Evolutionary conservation across 2,888 invertebrate genomes (phyloP), one percentile per base, ranked within the genome.

Genomic region (Erynnis tages): DNA sequence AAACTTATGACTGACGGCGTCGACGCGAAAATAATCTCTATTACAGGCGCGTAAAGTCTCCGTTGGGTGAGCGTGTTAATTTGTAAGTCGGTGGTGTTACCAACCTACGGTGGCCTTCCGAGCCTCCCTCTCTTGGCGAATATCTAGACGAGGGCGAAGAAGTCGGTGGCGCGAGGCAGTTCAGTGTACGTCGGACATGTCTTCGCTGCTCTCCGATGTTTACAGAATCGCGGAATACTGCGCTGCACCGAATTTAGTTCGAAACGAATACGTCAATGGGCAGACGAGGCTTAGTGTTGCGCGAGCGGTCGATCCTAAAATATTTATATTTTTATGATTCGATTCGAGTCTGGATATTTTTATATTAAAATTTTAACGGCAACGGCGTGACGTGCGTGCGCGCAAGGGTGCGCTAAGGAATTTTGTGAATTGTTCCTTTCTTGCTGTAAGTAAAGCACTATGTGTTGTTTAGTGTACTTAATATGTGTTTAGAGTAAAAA

Each of bases 191-290:
- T 60, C 84, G 82, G 86, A 65, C 55, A 64, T 71, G 76, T 77
- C 72, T 70, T 68, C 72, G 63, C 76, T 43, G 52, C 76, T 69
- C 71, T 69, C 75, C 62, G 76, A 71, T 88, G 88, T 88, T 89
- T 88, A 89, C 88, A 86, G 86, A 86, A 88, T 74, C 82, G 79
- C 78, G 88, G 87, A 87, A 87, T 86, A 83, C 79, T 71, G 52
- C 76, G 81, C 81, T 87, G 87, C 87, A 89, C 84, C 85, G 83
- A 85, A 87, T 83, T 89, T 88, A 89, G 88, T 89, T 75, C 66
- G 80, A 82, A 85, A 79, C 81, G 83, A 78, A 83, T 87, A 86
- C 87, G 88, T 87, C 88, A 88, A 87, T 85, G 86, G 74, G 70
- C 72, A 78, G 83, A 72, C 82, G 84, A 69, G 65, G 73, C 62